Percentiles rank a stretch among this genome's conserved stretches.
These are phyloP conservation scores for Drosophila melanica DNA, from an alignment of 1,140 invertebrate genomes.

Conservation along the genomic window DNA sequence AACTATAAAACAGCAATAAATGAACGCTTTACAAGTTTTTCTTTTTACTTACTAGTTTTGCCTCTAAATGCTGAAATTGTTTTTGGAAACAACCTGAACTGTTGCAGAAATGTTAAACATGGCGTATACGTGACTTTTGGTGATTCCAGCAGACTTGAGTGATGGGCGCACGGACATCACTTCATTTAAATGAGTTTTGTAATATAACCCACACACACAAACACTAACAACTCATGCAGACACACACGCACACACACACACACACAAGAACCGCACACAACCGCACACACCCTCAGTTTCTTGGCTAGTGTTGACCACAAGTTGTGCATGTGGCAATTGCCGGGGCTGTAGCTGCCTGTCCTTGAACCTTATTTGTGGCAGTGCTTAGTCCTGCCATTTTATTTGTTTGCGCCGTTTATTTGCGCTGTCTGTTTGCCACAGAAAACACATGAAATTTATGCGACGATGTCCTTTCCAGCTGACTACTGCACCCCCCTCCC, in stretches of 20 bases:
- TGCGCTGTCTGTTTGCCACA: conserved; percentile 46
- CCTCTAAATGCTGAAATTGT: conserved; percentile 3
- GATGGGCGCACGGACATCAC: conserved; percentile 27
- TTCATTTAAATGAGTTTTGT: conserved; percentile 55
- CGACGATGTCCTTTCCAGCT: conserved; percentile 41
- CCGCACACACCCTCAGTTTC: conserved; percentile 14
- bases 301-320: conserved; percentile 66
- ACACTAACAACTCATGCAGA: background rate
- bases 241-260: conserved; percentile 10
- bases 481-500: background rate
- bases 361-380: conserved; percentile 60
- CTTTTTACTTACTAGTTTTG: too few species aligned
- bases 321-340: conserved; percentile 75
- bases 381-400: conserved; percentile 49
- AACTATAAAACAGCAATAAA: too few species aligned
- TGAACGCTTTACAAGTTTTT: too few species aligned
- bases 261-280: background rate
- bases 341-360: conserved; percentile 35
- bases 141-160: conserved; percentile 32
- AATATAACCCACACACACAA: conserved; percentile 16
- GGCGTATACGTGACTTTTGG: conserved; percentile 45
- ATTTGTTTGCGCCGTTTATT: conserved; percentile 64
- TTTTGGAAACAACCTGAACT: conserved; percentile 12
- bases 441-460: conserved; percentile 59
- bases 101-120: conserved; percentile 30